Conservation (phyloP, 2,113 vertebrate species). For the human (Homo sapiens) region DNA sequence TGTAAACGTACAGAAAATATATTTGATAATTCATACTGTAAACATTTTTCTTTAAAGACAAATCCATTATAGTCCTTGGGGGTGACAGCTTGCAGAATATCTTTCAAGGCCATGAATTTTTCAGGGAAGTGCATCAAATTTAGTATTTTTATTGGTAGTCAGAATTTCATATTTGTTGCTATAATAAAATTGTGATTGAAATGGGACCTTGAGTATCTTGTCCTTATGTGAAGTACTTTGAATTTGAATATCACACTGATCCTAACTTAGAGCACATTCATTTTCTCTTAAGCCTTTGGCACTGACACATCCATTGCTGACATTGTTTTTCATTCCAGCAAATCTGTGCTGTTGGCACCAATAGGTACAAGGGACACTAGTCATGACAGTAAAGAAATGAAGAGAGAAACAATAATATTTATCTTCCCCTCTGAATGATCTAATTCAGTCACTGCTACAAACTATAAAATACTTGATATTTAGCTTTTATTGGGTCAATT, state of each 20-base stretch:
- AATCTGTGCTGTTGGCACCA: constrained; percentile 63
- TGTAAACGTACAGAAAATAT: constrained; percentile 46
- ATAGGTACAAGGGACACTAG: constrained; percentile 16
- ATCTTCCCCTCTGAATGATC: constrained; percentile 57
- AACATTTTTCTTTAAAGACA: constrained; percentile 52
- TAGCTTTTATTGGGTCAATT: not conserved
- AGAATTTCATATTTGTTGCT: constrained; percentile 61
- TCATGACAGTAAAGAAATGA: not conserved
- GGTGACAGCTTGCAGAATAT: constrained; percentile 44
- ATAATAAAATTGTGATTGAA: constrained; percentile 66
- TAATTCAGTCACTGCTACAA: not conserved
- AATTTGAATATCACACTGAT: not conserved
- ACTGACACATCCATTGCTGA: not conserved
- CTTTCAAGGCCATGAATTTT: constrained; percentile 57
- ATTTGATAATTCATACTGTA: not conserved
- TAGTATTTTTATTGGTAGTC: constrained; percentile 56
- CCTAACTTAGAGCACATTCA: constrained; percentile 41
- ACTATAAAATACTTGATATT: constrained; percentile 57
- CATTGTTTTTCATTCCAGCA: constrained; percentile 72
- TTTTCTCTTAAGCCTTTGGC: constrained; percentile 63
- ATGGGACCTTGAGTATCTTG: constrained; percentile 52
- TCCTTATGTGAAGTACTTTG: constrained; percentile 54
- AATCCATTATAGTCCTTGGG: constrained; percentile 45
- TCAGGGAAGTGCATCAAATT: constrained; percentile 48
- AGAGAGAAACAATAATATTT: constrained; percentile 60